These are phyloP conservation scores for Cottoperca gobio DNA, from an alignment of 2,797 vertebrate genomes.

Conservation along the genomic window DNA sequence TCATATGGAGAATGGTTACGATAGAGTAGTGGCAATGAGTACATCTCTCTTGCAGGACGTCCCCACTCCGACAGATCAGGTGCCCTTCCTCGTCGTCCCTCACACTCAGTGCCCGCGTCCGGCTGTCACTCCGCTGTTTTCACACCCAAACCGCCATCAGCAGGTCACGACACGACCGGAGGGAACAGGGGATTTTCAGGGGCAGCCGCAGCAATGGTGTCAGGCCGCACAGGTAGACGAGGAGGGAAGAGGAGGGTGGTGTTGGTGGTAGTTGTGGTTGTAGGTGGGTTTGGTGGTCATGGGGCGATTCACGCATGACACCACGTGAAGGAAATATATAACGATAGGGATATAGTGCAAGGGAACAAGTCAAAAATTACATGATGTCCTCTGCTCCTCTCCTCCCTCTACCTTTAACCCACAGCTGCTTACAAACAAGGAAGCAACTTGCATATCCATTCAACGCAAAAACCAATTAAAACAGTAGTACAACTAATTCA, in stretches of 20 bases:
- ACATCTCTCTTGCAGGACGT: slow-evolving; percentile 99
- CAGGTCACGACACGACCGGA: slow-evolving; percentile 82
- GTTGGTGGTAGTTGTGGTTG: slow-evolving; percentile 81
- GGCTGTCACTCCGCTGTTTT: slow-evolving; percentile 92
- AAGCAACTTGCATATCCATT: slow-evolving; percentile 86
- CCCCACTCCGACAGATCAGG: slow-evolving; percentile 99
- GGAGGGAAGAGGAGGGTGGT: slow-evolving; percentile 81
- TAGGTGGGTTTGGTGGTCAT: slow-evolving; percentile 89
- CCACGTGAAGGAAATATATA: slow-evolving; percentile 95
- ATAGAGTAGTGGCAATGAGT: slow-evolving; percentile 96
- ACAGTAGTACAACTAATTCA: slow-evolving; percentile 63
- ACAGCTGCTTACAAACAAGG: slow-evolving; percentile 85
- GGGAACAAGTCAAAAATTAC: slow-evolving; percentile 97
- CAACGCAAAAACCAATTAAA: slow-evolving; percentile 78
- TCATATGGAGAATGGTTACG: slow-evolving; percentile 90
- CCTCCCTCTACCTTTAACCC: slow-evolving; percentile 84
- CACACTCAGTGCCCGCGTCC: slow-evolving; percentile 98
- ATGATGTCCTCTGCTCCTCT: slow-evolving; percentile 85
- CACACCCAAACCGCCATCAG: slow-evolving; percentile 84
- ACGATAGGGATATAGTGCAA: slow-evolving; percentile 99
- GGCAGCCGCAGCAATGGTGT: slow-evolving; percentile 80
- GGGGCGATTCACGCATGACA: slow-evolving; percentile 93
- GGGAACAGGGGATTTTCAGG: slow-evolving; percentile 79
- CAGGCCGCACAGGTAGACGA: slow-evolving; percentile 83
- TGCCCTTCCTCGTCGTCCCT: slow-evolving; percentile 99